Percentiles rank a stretch among this genome's conserved stretches.
These are phyloP conservation scores for Blastomussa wellsi DNA, from an alignment of 92 coral and sea anemone genomes.

Conservation along the genomic window DNA sequence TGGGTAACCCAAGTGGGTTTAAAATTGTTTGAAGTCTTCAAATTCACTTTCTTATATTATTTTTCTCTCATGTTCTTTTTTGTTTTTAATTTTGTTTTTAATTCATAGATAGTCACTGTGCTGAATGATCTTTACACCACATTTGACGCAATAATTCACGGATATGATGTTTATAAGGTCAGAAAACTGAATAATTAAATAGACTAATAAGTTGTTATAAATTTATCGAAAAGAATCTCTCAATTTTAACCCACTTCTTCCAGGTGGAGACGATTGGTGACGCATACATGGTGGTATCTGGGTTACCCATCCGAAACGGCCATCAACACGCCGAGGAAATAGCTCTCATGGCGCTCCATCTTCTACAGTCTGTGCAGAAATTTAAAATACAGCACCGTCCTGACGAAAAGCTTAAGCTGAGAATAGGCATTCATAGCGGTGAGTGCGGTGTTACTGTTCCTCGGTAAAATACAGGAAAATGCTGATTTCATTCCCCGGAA, in stretches of 20 bases:
- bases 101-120: constrained; percentile 70
- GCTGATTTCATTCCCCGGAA: no score
- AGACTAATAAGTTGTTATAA: background rate
- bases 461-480: no score
- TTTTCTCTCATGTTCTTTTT: no score
- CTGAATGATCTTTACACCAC: constrained; percentile 84
- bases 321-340: constrained; percentile 88
- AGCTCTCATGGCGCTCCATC: constrained; percentile 84
- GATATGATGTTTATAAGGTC: constrained; percentile 87
- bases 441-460: background rate
- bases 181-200: background rate
- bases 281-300: constrained; percentile 96
- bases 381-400: constrained; percentile 81
- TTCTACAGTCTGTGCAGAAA: constrained; percentile 58
- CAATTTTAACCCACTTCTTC: background rate
- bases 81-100: background rate
- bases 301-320: constrained; percentile 92
- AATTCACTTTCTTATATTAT: background rate
- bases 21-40: no score
- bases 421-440: constrained; percentile 95
- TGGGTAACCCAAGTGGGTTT: no score
- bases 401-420: constrained; percentile 72
- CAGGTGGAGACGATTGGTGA: constrained; percentile 89
- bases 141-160: constrained; percentile 80
- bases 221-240: no score